Conservation (phyloP, 2,797 vertebrate genomes). For the Numenius phaeopus region DNA sequence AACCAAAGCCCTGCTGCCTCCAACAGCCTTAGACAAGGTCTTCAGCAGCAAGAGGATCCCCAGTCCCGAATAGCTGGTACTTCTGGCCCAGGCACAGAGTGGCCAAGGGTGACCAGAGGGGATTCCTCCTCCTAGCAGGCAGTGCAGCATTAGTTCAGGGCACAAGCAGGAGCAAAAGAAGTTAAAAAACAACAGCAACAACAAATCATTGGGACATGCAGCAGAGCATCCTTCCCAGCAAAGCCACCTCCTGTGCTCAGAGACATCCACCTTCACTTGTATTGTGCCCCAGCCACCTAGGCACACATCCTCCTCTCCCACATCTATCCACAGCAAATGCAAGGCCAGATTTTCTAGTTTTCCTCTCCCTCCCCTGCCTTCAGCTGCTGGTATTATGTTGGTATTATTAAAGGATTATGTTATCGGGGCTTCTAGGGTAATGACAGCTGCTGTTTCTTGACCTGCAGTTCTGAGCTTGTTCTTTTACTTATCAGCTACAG, state of each 20-base stretch:
- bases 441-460: constrained; percentile 40
- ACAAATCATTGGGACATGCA: not conserved
- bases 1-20: not conserved
- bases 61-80: not conserved
- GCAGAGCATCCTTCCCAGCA: not conserved
- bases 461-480: constrained; percentile 9
- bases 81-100: not conserved
- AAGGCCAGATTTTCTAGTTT: not conserved
- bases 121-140: not conserved
- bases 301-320: not conserved
- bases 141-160: not conserved
- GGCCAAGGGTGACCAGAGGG: not conserved
- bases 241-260: not conserved
- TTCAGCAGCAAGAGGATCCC: not conserved
- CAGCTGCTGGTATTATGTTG: not conserved
- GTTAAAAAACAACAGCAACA: not conserved
- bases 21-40: not conserved
- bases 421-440: constrained; percentile 49
- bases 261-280: not conserved
- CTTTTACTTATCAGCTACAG: constrained; percentile 22
- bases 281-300: accelerated
- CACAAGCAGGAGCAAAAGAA: not conserved
- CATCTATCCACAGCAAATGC: not conserved
- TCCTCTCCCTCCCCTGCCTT: not conserved
- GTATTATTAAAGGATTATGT: constrained; percentile 55